A percentile compares a stretch with the other conserved stretches of the same genome.
phyloP scores from a whole-genome alignment of 2,797 vertebrate species.

The Epinephelus coioides region DNA sequence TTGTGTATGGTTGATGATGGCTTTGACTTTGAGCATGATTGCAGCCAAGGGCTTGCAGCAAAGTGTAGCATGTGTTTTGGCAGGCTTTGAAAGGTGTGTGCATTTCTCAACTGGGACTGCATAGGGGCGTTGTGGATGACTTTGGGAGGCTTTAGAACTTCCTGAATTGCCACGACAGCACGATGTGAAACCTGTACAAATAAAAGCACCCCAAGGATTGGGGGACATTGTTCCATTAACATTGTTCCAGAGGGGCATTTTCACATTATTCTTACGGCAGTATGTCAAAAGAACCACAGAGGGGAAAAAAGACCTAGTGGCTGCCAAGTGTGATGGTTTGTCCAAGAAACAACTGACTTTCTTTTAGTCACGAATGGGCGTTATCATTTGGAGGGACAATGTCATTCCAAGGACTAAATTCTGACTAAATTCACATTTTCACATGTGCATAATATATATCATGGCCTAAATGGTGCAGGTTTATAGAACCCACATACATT shows the following conservation, averaged over 20 bases:
- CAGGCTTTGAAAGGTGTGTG: constrained; percentile 26
- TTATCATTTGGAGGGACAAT: neutral
- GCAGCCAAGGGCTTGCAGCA: constrained; percentile 26
- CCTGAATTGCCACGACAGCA: constrained; percentile 17
- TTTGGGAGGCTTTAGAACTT: constrained; percentile 35
- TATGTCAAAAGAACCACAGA: constrained; percentile 3
- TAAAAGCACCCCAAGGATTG: constrained; percentile 29
- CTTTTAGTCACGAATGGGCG: neutral
- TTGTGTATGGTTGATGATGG: constrained; percentile 17
- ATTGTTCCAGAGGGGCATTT: constrained; percentile 11
- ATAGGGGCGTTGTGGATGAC: constrained; percentile 30
- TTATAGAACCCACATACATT: too few relatives aligned
- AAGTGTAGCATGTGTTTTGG: constrained; percentile 32
- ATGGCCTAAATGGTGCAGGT: too few relatives aligned
- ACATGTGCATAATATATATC: too few relatives aligned
- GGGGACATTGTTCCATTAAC: constrained; percentile 5
- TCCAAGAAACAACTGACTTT: neutral
- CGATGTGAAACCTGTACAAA: constrained; percentile 26
- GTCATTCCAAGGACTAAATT: neutral
- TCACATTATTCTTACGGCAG: constrained; percentile 18
- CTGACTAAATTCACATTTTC: too few relatives aligned
- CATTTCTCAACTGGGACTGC: constrained; percentile 33
- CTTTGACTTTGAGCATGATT: constrained; percentile 40
- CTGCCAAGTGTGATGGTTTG: neutral
- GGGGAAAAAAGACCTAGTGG: neutral